phyloP scores from a whole-genome alignment of 2,888 invertebrate species.

The Subacronicta megacephala region DNA sequence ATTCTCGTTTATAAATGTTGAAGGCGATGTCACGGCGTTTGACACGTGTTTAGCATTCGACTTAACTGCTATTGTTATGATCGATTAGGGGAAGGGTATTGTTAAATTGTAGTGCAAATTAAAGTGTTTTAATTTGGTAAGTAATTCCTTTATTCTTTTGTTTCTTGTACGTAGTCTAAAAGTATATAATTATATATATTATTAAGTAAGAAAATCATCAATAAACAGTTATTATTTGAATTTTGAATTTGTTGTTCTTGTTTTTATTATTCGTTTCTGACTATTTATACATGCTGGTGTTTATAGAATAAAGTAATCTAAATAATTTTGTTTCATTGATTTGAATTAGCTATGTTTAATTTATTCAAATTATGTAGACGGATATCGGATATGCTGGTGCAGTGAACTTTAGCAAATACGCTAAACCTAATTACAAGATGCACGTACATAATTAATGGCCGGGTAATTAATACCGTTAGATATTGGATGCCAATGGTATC shows the following conservation, averaged over 20 bases:
- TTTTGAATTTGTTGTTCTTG: too few species aligned
- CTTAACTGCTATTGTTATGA: conserved; percentile 82
- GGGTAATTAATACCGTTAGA: neutral
- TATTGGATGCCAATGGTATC: neutral
- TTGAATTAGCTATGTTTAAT: conserved; percentile 27
- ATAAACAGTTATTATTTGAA: too few species aligned
- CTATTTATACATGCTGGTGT: too few species aligned
- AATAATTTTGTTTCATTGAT: conserved; percentile 21
- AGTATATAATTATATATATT: too few species aligned
- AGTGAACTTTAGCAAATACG: conserved; percentile 21
- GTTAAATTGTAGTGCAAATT: conserved; percentile 55
- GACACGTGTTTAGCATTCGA: conserved; percentile 87
- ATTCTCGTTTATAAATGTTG: conserved; percentile 78
- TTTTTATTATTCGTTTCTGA: too few species aligned
- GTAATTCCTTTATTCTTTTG: conserved; percentile 26
- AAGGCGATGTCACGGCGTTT: conserved; percentile 81
- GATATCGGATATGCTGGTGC: neutral
- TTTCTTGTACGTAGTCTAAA: neutral
- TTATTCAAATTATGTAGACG: conserved; percentile 28
- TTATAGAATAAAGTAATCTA: neutral
- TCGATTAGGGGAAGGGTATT: conserved; percentile 74
- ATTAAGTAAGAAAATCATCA: too few species aligned
- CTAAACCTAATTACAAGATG: conserved; percentile 27
- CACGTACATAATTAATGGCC: conserved; percentile 23
- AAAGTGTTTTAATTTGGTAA: conserved; percentile 48